Conservation (phyloP, 2,113 vertebrate genomes). For the Odontophorus gujanensis region DNA sequence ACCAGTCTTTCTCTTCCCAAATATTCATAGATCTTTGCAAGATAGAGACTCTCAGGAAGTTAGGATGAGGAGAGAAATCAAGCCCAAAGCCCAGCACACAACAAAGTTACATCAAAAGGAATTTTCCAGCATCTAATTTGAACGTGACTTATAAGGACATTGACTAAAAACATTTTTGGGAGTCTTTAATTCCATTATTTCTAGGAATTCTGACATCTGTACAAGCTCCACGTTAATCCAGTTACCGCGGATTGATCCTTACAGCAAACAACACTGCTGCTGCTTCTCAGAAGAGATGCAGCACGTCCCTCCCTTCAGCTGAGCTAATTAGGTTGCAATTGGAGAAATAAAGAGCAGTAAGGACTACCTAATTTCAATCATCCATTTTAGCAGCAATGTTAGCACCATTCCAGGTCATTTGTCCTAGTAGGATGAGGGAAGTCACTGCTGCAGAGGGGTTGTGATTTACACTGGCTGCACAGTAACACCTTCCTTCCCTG, state of each 20-base stretch:
- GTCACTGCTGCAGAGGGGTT: not conserved
- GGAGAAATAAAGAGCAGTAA: not conserved
- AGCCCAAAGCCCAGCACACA: not conserved
- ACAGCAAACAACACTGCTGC: not conserved
- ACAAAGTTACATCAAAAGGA: not conserved
- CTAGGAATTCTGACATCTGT: not conserved
- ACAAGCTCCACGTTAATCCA: not conserved
- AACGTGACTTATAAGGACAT: not conserved
- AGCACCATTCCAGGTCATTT: not conserved
- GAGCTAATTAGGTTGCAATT: not conserved
- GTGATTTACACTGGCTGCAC: not conserved
- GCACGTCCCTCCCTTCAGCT: not conserved
- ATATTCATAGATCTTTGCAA: not conserved
- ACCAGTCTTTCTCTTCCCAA: not conserved
- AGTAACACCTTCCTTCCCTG: not conserved
- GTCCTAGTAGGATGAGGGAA: not conserved
- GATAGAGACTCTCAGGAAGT: not conserved
- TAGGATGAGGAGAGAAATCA: not conserved
- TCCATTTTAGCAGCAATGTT: not conserved
- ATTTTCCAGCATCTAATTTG: not conserved
- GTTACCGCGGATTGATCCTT: not conserved
- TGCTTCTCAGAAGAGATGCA: not conserved
- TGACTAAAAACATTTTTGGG: not conserved
- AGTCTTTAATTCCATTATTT: not conserved
- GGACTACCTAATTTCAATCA: not conserved